phyloP scores from a whole-genome alignment of 2,888 invertebrate species.

The Folsomia manolachei region DNA sequence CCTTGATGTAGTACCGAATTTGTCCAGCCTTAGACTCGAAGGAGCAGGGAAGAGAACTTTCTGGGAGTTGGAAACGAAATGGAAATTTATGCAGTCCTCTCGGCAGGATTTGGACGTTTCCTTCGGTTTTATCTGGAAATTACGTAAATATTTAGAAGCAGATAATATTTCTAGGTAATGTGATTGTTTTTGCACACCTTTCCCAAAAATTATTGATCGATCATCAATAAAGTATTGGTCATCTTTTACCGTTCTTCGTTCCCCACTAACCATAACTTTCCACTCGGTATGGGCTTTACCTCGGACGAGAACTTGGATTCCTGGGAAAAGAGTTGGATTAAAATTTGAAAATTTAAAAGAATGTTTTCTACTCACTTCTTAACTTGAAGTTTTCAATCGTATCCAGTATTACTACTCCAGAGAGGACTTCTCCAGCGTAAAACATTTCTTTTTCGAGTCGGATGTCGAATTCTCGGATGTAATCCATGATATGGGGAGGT shows the following conservation, averaged over 20 bases:
- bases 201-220: slow-evolving; percentile 69
- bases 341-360: no score
- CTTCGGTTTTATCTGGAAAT: slow-evolving; percentile 59
- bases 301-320: slow-evolving; percentile 67
- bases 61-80: slow-evolving; percentile 67
- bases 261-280: slow-evolving; percentile 72
- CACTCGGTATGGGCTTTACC: slow-evolving; percentile 75
- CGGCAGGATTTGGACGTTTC: slow-evolving; percentile 66
- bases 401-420: slow-evolving; percentile 67
- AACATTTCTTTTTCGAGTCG: slow-evolving; percentile 71
- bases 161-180: background rate
- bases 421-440: slow-evolving; percentile 69
- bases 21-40: slow-evolving; percentile 72
- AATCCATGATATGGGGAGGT: slow-evolving; percentile 62
- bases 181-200: slow-evolving; percentile 58
- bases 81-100: slow-evolving; percentile 69
- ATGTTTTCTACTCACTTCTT: slow-evolving; percentile 60
- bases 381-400: slow-evolving; percentile 73
- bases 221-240: slow-evolving; percentile 75
- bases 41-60: slow-evolving; percentile 70
- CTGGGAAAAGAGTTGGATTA: slow-evolving; percentile 54
- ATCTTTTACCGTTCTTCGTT: slow-evolving; percentile 69
- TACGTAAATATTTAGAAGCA: background rate
- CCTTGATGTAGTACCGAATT: slow-evolving; percentile 71
- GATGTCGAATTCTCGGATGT: slow-evolving; percentile 73